Evolutionary conservation across 2,797 vertebrate genomes (phyloP), one percentile per base, ranked within the genome.

Genomic region (Acanthornis magna): DNA sequence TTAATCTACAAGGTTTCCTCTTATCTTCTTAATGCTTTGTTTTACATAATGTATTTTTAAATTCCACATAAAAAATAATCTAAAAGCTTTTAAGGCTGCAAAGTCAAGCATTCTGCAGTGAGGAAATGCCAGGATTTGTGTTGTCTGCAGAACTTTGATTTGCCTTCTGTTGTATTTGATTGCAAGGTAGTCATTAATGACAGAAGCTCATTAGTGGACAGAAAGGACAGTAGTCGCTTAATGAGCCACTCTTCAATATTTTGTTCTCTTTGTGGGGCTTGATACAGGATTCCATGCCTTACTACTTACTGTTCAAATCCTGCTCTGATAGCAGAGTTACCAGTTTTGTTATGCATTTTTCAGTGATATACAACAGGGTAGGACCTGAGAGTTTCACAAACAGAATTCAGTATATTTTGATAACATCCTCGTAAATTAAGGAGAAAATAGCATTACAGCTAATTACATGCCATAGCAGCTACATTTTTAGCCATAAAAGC

Each of bases 401-500:
- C 5, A 29, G 26, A 66, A 73, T 73, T 84, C 26, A 55, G 15
- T 60, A 32, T 53, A 60, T 85, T 96, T 91, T 82, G 60, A 58
- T 79, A 58, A 25, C n/a, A 62, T 70, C 20, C 6, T 88, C 36
- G 74, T 53, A 61, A 68, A 78, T 26, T 67, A 85, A 61, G 77
- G 58, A 67, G 63, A 87, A 93, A 66, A 61, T 54, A 85, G 38
- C 48, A n/a, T 93, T 89, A 38, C 55, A 76, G 23, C 74, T 91
- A 73, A 73, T 91, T 89, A 67, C 38, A 36, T 81, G 89, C 54
- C 53, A 67, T 16, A 65, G 57, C 40, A 85, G 55, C 60, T 89
- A 58, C 63, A 51, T 66, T 93, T 91, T 95, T 85, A 92, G 54
- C 58, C 43, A 36, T 88, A 82, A 90, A 85, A 94, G 32, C 16